Base-by-base conservation (phyloP, 2,113 vertebrate species). In the Nipponia nippon region DNA sequence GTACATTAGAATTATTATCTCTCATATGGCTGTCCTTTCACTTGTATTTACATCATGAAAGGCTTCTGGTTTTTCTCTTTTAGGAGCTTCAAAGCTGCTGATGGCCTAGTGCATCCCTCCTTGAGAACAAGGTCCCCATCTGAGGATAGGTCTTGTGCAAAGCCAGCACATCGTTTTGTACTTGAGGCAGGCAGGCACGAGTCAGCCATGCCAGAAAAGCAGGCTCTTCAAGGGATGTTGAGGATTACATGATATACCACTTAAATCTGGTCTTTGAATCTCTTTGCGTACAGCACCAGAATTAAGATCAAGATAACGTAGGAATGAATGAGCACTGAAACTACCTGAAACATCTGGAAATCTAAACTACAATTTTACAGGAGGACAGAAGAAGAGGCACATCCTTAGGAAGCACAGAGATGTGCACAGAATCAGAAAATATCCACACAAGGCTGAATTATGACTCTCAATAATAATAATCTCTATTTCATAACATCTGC, bases 221-320 rank as follows among this genome's bases (percentile, higher is more conserved):
- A 95, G 88, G 83, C 89, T 95, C 40, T 94, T 89, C 81, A 87
- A 38, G 81, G 56, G 49, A 89, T 95, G 80, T 16, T 84, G 61
- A 72, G 38, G 89, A 94, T 89, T 85, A 95, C 69, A 80, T 56
- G 69, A 92, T 34, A 71, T 34, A 95, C 52, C 65, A 20, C 65
- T 92, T 84, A 61, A 94, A 95, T 94, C 77, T 94, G 3, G 8
- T 46, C 86, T 95, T 61, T 79, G 56, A 87, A 87, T 96, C 91
- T 89, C 90, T 78, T 76, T 89, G 77, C 7, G 1, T 62, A 69
- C 0, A 0, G 81, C n/a, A 82, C 40, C 58, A 83, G 58, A 95
- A 95, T 72, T 72, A 85, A 89, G 71, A 94, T 93, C 77, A 91
- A 94, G 91, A 89, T 95, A 89, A 77, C 16, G 49, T 6, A 91